Percentiles rank a stretch among this genome's conserved stretches.
Conservation (phyloP, 2,888 invertebrate species). For the Kuschelorhynchus macadamiae region DNA sequence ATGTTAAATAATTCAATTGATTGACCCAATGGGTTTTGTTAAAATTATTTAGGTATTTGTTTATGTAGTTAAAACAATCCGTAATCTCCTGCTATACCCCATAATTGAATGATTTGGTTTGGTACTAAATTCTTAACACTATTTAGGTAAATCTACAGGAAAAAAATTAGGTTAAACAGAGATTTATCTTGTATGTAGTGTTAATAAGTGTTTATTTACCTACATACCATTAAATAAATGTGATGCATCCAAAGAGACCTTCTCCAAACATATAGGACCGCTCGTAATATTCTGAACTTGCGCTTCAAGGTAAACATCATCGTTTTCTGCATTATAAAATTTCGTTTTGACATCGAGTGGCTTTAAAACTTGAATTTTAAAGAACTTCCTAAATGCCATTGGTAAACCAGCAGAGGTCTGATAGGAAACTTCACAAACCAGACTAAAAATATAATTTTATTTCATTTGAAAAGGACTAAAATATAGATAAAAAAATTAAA, state of each 20-base stretch:
- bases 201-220: no score
- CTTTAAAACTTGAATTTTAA: slow-evolving; percentile 98
- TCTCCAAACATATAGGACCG: slow-evolving; percentile 93
- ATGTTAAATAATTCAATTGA: no score
- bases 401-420: slow-evolving; percentile 81
- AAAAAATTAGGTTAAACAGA: no score
- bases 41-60: no score
- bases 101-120: no score
- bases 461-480: not conserved
- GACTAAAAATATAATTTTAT: slow-evolving; percentile 69
- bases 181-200: no score
- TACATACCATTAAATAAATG: slow-evolving; percentile 84
- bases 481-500: slow-evolving; percentile 11
- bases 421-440: slow-evolving; percentile 97
- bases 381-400: slow-evolving; percentile 94
- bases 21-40: no score
- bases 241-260: slow-evolving; percentile 94
- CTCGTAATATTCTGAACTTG: slow-evolving; percentile 93
- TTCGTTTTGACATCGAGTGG: slow-evolving; percentile 99
- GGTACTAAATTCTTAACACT: no score
- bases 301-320: slow-evolving; percentile 81
- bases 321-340: slow-evolving; percentile 94
- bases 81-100: no score
- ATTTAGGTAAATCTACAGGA: no score
- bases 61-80: no score